Evolutionary conservation across 2,888 invertebrate species (phyloP), one percentile per base, ranked within the genome.

Genomic region (Ophion ventricosus): DNA sequence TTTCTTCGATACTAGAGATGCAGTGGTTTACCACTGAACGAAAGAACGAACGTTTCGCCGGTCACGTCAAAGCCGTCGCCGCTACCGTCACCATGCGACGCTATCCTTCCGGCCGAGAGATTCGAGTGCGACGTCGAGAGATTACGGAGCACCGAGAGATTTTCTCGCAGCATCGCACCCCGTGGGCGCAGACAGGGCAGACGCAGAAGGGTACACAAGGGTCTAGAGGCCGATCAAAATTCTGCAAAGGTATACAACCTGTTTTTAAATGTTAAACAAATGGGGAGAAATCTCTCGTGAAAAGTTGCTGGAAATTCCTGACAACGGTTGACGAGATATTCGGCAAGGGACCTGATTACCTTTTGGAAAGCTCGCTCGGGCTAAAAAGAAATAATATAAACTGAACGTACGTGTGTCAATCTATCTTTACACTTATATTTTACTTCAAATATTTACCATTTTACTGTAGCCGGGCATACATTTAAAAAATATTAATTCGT

Each of bases 111-210:
- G 8, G 89, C 91, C 2, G 93, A 93, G 14, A 92, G 91, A 74
- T 92, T 91, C 87, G 95, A 96, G 80, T 94, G 94, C 88, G 96
- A 96, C 89, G 95, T 95, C 79, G 96, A 96, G 89, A 94, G 94
- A 75, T 93, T 96, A 14, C 94, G 96, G 86, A 95, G 95, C 87
- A 95, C 95, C 88, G 96, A 96, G 90, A 94, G 96, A 74, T 95
- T 96, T 92, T 94, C 96, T 87, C 94, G 95, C 85, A 94, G 95
- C 2, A 93, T 95, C 17, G 94, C 94, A 17, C 94, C 95, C 3
- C 94, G 95, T 67, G 95, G 95, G 25, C 94, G 95, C 77, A 93
- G 94, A 70, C 91, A 91, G 66, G 91, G 90, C n/a, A 90, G 91
- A 63, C 89, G 91, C 43, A 89, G 88, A 84, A 89, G 87, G 70